Evolutionary conservation across 1,140 invertebrate genomes (phyloP), one percentile per base, ranked within the genome.

Genomic region (Conopomorpha cramerella): DNA sequence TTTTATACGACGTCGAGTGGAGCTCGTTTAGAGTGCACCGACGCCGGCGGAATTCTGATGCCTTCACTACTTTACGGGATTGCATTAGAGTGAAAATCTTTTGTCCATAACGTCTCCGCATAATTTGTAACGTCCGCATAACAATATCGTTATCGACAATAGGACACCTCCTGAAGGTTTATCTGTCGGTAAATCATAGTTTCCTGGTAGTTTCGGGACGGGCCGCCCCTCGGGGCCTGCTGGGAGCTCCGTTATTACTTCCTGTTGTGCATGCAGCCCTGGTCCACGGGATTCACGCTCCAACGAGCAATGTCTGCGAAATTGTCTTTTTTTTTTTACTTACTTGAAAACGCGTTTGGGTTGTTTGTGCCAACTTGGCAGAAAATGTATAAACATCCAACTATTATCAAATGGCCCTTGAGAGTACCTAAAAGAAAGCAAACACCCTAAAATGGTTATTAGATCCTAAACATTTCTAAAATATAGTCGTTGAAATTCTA

Each of bases 221-320:
- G 38, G 35, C 48, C 39, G 43, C 42, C 46, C 11, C 27, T 13
- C 13, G 16, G 38, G 38, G 38, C 19, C 38, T 42, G 28, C 39
- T 42, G 40, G 51, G 52, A 48, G 51, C 46, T 43, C 58, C 54
- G 64, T 74, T 74, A 74, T 77, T 76, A 65, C 70, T 78, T 77
- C 70, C 74, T 77, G 19, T 6, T 23, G 4, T 23, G 4, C 4
- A 4, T 23, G 71, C 52, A 51, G 55, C 55, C 51, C 66, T 62
- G 49, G 58, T 55, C 36, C 49, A 38, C n/a, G n/a, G 43, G 43
- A 49, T 39, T 38, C 46, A 45, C 46, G 54, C 46, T 41, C 44
- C 51, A 47, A 33, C 17, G 31, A 37, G 29, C 38, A 42, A 4
- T 6, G 19, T 23, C 10, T 23, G 19, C n/a, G n/a, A n/a, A n/a